phyloP scores from a whole-genome alignment of 2,888 invertebrate genomes.

The Pollenia labialis region DNA sequence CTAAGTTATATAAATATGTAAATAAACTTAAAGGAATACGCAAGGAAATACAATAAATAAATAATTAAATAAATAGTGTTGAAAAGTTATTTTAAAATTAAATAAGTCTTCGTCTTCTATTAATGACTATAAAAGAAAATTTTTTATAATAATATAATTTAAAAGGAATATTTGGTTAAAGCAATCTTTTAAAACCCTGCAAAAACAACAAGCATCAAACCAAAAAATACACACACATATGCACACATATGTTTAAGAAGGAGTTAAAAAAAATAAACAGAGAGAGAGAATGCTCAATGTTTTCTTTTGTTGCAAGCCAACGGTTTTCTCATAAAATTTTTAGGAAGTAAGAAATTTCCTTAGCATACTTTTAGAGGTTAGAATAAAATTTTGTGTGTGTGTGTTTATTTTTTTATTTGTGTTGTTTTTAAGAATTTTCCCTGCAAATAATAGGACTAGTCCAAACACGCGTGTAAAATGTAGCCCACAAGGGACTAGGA shows the following conservation, averaged over 20 bases:
- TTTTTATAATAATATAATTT: conserved; percentile 5
- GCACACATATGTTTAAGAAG: neutral
- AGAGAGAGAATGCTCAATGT: too few species aligned
- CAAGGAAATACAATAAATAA: conserved; percentile 16
- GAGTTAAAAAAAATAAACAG: too few species aligned
- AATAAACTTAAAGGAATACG: conserved; percentile 4
- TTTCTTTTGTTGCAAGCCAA: too few species aligned
- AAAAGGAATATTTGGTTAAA: conserved; percentile 38
- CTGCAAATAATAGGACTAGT: too few species aligned
- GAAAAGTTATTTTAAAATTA: conserved; percentile 29
- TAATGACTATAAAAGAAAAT: conserved; percentile 32
- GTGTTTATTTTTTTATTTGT: neutral
- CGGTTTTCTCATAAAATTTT: too few species aligned
- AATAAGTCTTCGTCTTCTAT: conserved; percentile 41
- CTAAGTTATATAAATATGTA: conserved; percentile 27
- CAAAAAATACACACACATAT: neutral
- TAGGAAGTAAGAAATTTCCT: too few species aligned
- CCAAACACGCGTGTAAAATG: too few species aligned
- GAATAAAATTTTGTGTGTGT: neutral
- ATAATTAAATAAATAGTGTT: conserved; percentile 27
- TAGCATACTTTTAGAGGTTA: neutral
- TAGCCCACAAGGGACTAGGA: too few species aligned
- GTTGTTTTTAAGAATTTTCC: conserved; percentile 11
- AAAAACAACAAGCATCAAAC: too few species aligned
- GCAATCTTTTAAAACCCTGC: neutral